These are phyloP conservation scores for Zygothrica quintamaculata DNA, from an alignment of 2,888 invertebrate genomes.

Conservation along the genomic window DNA sequence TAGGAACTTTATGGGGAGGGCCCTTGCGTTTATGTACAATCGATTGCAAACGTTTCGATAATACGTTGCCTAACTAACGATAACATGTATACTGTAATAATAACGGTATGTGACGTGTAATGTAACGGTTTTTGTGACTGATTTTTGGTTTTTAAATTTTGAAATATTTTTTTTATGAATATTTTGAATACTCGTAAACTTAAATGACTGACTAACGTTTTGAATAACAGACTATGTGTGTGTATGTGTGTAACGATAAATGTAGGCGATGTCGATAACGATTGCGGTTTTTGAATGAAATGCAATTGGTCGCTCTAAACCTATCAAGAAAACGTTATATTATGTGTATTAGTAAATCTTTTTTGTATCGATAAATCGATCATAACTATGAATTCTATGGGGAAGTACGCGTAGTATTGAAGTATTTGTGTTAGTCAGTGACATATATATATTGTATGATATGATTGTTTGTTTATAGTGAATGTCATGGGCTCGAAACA, in stretches of 20 bases:
- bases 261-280: no score
- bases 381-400: no score
- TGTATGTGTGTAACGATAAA: not conserved
- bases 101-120: constrained; percentile 28
- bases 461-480: constrained; percentile 59
- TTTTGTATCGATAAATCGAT: not conserved
- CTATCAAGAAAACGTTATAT: no score
- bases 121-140: not conserved
- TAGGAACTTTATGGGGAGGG: constrained; percentile 70
- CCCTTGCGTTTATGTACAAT: constrained; percentile 65
- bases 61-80: constrained; percentile 1
- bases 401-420: no score
- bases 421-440: constrained; percentile 5
- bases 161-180: constrained; percentile 27
- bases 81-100: constrained; percentile 18
- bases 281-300: no score
- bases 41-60: constrained; percentile 42
- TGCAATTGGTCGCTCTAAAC: no score
- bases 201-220: constrained; percentile 11
- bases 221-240: not conserved
- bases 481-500: constrained; percentile 53
- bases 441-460: constrained; percentile 48
- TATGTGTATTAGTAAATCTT: not conserved
- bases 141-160: no score
- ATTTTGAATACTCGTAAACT: constrained; percentile 2